Evolutionary conservation across 2,888 invertebrate species (phyloP), one percentile per base, ranked within the genome.

Genomic region (Ischnus inquisitorius): DNA sequence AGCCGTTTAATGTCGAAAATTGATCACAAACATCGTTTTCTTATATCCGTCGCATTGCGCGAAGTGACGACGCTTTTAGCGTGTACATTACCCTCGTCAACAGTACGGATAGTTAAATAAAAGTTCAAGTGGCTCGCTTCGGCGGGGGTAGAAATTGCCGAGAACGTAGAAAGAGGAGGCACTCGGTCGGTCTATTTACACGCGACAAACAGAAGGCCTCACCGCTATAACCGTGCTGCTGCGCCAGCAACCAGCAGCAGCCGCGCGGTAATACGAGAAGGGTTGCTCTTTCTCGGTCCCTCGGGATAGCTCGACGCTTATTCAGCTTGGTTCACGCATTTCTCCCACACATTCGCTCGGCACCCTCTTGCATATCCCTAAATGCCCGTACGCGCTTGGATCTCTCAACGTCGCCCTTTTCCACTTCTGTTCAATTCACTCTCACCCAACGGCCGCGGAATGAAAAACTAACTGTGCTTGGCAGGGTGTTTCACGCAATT

Each of bases 171-270:
- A 39, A 46, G 64, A 68, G 67, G 39, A 39, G 62, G 65, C 65
- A 71, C 82, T 71, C 67, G 76, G 51, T 68, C 48, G 78, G 74
- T 84, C 68, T 84, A 81, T 84, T 84, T 84, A 76, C 84, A 64
- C 68, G 51, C 68, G 74, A 81, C 84, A 84, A 84, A 84, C 80
- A 84, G 76, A 69, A 84, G 68, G 69, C 71, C 64, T 74, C 80
- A 43, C 54, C 48, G 54, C 77, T 80, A 80, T 80, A 68, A 74
- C 39, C 25, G 68, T 54, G 68, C 64, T 48, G 54, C 54, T 54
- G 62, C 57, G 46, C 48, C 48, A 12, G 54, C 60, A 62, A 12
- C 25, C 41, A n/a, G n/a, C 22, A 16, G 16, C 54, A 60, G 69
- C 46, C 64, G 65, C 39, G 76, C 19, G 25, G 75, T 64, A 43